Evolutionary conservation across 2,113 vertebrate species (phyloP).

Genomic region (Daphoenositta chrysoptera): DNA sequence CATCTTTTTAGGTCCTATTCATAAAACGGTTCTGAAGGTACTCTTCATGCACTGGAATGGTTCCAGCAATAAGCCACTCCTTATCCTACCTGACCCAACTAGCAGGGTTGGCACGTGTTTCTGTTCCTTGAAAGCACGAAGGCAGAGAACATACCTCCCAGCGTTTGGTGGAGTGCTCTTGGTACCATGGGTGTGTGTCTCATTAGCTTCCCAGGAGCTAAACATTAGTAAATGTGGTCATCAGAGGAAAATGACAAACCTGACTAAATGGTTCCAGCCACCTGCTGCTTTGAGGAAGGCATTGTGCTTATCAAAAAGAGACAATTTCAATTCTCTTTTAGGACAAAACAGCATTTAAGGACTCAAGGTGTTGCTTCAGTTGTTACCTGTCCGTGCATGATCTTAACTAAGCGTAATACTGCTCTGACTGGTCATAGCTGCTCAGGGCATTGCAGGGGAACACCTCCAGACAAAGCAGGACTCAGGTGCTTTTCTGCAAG

Average conservation of each 20-base stretch:
- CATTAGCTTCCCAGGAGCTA: neutral
- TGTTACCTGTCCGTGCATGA: neutral
- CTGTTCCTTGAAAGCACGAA: neutral
- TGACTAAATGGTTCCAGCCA: neutral
- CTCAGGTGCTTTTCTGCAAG: neutral
- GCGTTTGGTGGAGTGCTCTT: fast-evolving
- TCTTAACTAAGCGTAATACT: neutral
- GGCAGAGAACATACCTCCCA: neutral
- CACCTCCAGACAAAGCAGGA: neutral
- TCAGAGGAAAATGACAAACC: neutral
- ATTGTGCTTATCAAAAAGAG: neutral
- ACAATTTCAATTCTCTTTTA: neutral
- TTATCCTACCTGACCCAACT: neutral
- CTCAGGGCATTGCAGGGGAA: neutral
- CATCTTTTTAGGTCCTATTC: neutral
- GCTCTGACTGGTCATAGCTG: neutral
- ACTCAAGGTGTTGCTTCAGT: neutral
- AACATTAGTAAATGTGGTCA: neutral
- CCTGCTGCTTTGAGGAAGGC: neutral
- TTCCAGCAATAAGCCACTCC: neutral
- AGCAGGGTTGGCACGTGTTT: neutral
- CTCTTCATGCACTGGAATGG: neutral
- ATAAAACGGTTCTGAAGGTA: neutral
- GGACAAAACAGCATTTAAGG: neutral
- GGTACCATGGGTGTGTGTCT: neutral